Base-by-base conservation (phyloP, 2,113 vertebrate species). In the Macaca fascicularis region DNA sequence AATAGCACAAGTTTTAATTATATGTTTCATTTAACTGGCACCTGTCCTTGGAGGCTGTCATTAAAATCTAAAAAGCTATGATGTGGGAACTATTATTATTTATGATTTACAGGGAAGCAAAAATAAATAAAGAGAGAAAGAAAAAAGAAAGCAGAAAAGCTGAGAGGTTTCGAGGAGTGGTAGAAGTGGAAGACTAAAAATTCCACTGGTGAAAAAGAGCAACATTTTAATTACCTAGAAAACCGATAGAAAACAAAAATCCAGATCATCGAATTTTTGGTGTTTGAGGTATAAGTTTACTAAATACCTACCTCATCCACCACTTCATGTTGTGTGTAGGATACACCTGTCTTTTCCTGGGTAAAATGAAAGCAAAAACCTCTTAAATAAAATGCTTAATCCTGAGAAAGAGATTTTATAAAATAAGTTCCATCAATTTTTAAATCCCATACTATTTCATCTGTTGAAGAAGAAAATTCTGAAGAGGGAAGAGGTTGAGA, bases 1-100 rank as follows among this genome's bases (percentile, higher is more conserved):
- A 97, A 98, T 97, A 97, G 97, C 95, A 95, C 96, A 95, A 91
- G 96, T 96, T 97, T 97, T 98, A 98, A 98, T 98, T 97, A 97
- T 97, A 97, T 95, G 96, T 94, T 97, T 94, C 87, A 97, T 97
- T 98, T 97, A 98, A 97, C 96, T 98, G 94, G 95, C 96, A 97
- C 97, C 95, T 97, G 93, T 97, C 97, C 97, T 97, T 97, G 88
- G 96, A 97, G 97, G 95, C 96, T 97, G 78, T 96, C 83, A 98
- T 98, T 98, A 98, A 95, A 97, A 94, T 96, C 95, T 96, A 97
- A 97, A 85, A 94, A 97, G 92, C 92, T 93, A 93, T 92, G 95
- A 96, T 96, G 90, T 95, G 95, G 96, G 94, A 91, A 96, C 94
- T 97, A 96, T 97, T 97, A 97, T 98, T 98, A 97, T 95, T 82